Base-by-base conservation (phyloP, 2,797 vertebrate species). In the Crenuchus spilurus region DNA sequence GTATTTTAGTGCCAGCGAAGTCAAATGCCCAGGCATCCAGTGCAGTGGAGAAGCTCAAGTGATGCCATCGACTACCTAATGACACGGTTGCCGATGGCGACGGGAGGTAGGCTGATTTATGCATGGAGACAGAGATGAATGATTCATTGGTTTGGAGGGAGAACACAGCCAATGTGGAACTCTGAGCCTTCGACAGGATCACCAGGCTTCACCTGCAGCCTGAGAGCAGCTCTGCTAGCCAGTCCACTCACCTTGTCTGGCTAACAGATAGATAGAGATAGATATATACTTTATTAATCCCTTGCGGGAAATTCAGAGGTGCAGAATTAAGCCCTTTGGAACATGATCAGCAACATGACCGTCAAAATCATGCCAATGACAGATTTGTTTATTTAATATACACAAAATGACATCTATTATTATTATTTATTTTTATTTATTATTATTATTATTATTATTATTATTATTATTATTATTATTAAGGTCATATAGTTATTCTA, bases 61-160 rank as follows among this genome's bases (percentile, higher is more conserved):
- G 80, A 87, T 77, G 84, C 76, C 80, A 80, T 86, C 88, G 88
- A 89, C 88, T 78, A 83, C 75, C 86, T 90, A 89, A 92, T 89
- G 88, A 90, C 86, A 85, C 55, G 83, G 80, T 82, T 77, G 85
- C 88, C 64, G 69, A 79, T 61, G 88, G 89, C 87, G 69, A 84
- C 75, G 77, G 84, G 79, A 82, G 37, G 82, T 84, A 83, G 84
- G 81, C 78, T 91, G 89, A 92, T 92, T 92, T 90, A 93, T 90
- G 88, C 84, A 82, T 77, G 80, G 80, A 80, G 89, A 90, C 88
- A 85, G 80, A 82, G 80, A 92, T 91, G 85, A 93, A 92, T 92
- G 87, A 92, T 91, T 91, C 88, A 90, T 88, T 49, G 77, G 75
- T 72, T 81, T 70, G 78, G 75, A 79, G 80, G 80, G 75, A 52